phyloP scores from a whole-genome alignment of 2,113 vertebrate species.

The Anolis carolinensis region DNA sequence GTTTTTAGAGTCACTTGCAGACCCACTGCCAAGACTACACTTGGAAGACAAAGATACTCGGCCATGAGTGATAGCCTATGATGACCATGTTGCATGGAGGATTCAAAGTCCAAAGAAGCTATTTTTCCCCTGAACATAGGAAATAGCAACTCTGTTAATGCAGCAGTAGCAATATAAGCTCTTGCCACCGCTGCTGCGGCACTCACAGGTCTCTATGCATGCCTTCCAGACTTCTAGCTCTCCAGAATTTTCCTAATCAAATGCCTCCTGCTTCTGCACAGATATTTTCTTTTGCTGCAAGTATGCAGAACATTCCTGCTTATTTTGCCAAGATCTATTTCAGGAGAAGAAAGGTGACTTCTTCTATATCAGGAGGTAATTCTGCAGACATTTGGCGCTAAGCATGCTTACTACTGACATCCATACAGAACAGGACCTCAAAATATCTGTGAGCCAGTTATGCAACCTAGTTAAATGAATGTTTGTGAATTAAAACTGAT shows the following conservation, averaged over 20 bases:
- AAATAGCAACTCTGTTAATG: not conserved
- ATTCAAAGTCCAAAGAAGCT: too few species aligned
- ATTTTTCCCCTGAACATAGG: too few species aligned
- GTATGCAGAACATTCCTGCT: not conserved
- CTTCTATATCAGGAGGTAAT: not conserved
- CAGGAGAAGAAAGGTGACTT: not conserved
- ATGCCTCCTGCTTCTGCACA: not conserved
- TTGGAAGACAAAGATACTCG: too few species aligned
- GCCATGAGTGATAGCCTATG: too few species aligned
- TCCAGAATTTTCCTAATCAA: not conserved
- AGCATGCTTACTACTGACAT: not conserved
- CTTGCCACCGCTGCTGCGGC: not conserved
- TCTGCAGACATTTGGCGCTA: not conserved
- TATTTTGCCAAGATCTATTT: not conserved
- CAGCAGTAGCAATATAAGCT: not conserved
- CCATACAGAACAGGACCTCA: not conserved
- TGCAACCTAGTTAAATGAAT: not conserved
- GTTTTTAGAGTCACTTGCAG: too few species aligned
- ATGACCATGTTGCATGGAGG: too few species aligned
- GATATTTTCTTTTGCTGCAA: not conserved
- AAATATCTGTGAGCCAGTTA: not conserved
- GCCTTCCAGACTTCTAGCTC: too few species aligned
- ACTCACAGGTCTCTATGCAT: not conserved
- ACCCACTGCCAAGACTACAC: too few species aligned
- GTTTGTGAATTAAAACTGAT: not conserved